Evolutionary conservation across 1,140 invertebrate genomes (phyloP).

Genomic region (Drosophila ohnishii): DNA sequence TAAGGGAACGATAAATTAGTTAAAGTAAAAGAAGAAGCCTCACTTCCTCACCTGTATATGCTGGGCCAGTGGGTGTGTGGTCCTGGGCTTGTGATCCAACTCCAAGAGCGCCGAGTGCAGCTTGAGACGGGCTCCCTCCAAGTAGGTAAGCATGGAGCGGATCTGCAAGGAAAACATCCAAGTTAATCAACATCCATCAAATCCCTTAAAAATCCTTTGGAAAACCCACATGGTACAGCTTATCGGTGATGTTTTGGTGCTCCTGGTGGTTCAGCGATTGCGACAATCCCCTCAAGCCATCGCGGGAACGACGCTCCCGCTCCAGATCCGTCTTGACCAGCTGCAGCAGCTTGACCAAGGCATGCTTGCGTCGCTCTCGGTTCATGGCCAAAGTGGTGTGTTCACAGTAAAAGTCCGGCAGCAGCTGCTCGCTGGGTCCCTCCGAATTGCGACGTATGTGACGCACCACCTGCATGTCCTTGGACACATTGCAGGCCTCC

Average conservation of each 20-base stretch:
- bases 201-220: not conserved
- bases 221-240: conserved; percentile 91
- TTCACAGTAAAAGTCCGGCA: conserved; percentile 97
- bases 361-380: conserved; percentile 92
- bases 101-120: conserved; percentile 91
- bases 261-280: conserved; percentile 95
- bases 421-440: conserved; percentile 89
- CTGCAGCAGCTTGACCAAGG: conserved; percentile 91
- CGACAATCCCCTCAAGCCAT: conserved; percentile 94
- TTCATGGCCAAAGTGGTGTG: conserved; percentile 97
- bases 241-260: conserved; percentile 95
- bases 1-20: conserved; percentile 13
- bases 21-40: not conserved
- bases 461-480: conserved; percentile 80
- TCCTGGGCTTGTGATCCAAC: conserved; percentile 89
- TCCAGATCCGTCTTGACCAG: conserved; percentile 93
- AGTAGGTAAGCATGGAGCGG: conserved; percentile 94
- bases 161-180: conserved; percentile 85
- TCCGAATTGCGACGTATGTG: conserved; percentile 83
- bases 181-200: not conserved
- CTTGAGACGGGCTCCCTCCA: conserved; percentile 95
- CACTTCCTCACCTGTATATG: conserved; percentile 86
- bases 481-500: conserved; percentile 78
- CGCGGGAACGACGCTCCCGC: conserved; percentile 91
- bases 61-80: conserved; percentile 91